A percentile compares a stretch with the other conserved stretches of the same genome.
Evolutionary conservation across 2,888 invertebrate genomes (phyloP).

Genomic region (Piscicola geometra): DNA sequence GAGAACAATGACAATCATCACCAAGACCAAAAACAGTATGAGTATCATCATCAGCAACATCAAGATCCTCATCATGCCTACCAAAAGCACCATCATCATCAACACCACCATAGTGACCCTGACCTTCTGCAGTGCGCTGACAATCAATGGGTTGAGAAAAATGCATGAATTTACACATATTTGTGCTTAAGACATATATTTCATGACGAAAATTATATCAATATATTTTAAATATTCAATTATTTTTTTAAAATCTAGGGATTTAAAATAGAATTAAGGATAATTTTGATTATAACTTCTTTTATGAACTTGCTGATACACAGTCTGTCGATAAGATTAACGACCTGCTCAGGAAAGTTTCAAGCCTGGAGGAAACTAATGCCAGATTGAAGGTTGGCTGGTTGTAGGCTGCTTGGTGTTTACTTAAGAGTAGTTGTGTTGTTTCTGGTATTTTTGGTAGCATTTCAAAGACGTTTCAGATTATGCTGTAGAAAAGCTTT

Average conservation of each 20-base stretch:
- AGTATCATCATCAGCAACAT: neutral
- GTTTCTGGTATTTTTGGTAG: no score
- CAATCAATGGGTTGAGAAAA: neutral
- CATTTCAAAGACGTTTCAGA: no score
- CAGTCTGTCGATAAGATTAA: conserved; percentile 1
- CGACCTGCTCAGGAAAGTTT: conserved; percentile 1
- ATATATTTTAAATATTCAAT: no score
- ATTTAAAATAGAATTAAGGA: no score
- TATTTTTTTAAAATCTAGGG: no score
- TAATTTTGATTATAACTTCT: no score
- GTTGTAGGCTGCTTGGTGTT: neutral
- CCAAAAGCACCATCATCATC: neutral
- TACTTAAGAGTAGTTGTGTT: neutral
- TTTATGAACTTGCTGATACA: no score
- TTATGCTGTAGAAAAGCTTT: no score
- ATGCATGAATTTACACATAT: neutral
- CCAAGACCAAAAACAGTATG: neutral
- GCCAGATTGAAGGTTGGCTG: neutral
- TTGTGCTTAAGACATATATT: neutral
- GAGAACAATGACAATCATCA: neutral
- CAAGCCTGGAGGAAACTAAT: neutral
- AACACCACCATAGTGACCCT: conserved; percentile 4
- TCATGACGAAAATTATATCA: neutral
- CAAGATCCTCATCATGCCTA: neutral
- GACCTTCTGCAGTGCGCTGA: neutral